Base-by-base conservation (phyloP, 2,888 invertebrate species). In the Leucozona laternaria region DNA sequence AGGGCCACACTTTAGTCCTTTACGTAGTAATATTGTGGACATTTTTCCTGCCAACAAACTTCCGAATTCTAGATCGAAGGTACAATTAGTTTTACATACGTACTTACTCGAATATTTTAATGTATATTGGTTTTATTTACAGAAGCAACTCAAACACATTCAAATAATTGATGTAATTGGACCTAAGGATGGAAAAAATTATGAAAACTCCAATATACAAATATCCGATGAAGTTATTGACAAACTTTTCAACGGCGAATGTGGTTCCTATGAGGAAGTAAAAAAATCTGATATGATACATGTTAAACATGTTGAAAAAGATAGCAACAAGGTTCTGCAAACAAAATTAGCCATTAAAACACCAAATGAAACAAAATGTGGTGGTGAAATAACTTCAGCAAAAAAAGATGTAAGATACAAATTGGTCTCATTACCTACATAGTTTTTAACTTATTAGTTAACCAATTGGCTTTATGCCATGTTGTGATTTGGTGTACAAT, bases 211-310 rank as follows among this genome's bases (percentile, higher is more conserved):
- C 4, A 89, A 90, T 60, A 79, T 91, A 11, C 90, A 89, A 64
- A 92, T 92, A 58, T 90, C 92, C 1, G 92, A 92, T 88, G 92
- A 92, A 25, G 91, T 92, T 13, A 91, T 92, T 20, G 92, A 92
- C 79, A 92, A 92, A 85, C 88, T 92, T 4, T 92, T 92, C 60
- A 92, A 92, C 50, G 91, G 91, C 37, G 90, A 91, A 88, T 91
- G 91, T 62, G 92, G 92, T 0, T 83, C 89, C 6, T 92, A 90
- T 85, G 90, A 90, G 31, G 91, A 92, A 84, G 89, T 92, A 0
- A 91, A 90, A 50, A 90, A 89, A 57, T 11, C 43, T 28, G 62
- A 78, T 43, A 60, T 60, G 11, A 37, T 20, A n/a, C 28, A 7
- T 13, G 60, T 45, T 13, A 20, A 50, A 22, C 57, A 60, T n/a